phyloP scores from a whole-genome alignment of 1,140 invertebrate species.

The Epicauta chinensis region DNA sequence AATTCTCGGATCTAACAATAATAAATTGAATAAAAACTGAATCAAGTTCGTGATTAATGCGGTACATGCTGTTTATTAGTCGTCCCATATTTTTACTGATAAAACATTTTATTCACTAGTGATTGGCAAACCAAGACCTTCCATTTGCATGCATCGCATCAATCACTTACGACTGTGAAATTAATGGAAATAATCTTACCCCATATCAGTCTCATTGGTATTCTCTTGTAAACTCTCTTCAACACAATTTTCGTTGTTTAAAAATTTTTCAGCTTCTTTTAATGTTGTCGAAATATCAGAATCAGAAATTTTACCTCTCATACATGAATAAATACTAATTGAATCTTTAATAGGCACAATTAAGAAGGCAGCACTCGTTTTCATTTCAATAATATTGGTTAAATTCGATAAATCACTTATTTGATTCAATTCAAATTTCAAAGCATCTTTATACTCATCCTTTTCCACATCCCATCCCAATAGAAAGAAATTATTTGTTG shows the following conservation, averaged over 20 bases:
- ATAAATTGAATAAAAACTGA: too few species aligned
- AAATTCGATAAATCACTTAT: constrained; percentile 10
- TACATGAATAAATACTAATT: constrained; percentile 12
- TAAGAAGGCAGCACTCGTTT: constrained; percentile 13
- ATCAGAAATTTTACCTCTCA: constrained; percentile 16
- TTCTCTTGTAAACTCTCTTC: constrained; percentile 8
- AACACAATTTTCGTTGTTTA: constrained; percentile 17
- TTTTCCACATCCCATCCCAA: constrained; percentile 29
- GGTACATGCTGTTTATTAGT: too few species aligned
- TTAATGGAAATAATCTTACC: neutral
- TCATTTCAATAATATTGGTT: constrained; percentile 8
- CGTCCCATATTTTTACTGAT: too few species aligned
- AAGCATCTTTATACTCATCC: constrained; percentile 16
- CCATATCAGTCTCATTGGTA: constrained; percentile 12
- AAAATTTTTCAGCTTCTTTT: constrained; percentile 10
- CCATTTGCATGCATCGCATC: neutral
- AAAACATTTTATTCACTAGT: too few species aligned
- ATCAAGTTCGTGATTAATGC: too few species aligned
- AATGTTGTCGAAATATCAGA: constrained; percentile 12
- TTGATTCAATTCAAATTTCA: constrained; percentile 17
- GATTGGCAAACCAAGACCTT: too few species aligned
- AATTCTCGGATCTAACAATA: constrained; percentile 24
- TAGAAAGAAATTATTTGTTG: constrained; percentile 19
- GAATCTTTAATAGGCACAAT: constrained; percentile 18
- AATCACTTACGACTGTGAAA: neutral